Base-by-base conservation (phyloP, 2,113 vertebrate genomes). In the Eublepharis macularius region DNA sequence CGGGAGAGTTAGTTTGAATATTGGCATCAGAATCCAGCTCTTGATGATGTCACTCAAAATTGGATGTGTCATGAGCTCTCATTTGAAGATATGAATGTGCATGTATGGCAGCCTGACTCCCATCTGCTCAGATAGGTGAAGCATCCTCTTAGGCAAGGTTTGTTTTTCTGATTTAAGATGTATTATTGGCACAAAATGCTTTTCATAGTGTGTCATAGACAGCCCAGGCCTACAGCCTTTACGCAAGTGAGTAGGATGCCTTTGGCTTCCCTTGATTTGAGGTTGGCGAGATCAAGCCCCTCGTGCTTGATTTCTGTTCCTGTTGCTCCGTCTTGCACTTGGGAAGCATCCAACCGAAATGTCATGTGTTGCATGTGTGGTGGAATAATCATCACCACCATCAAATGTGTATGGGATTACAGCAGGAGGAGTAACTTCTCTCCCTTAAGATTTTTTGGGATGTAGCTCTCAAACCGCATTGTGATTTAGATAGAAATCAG, bases 81-180 rank as follows among this genome's bases (percentile, higher is more conserved):
- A 79, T 92, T 90, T 79, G 4, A 0, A 14, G 76, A 16, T 1
- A 16, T 43, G 81, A 73, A 17, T 70, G 51, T 14, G 16, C 69
- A 32, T 68, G 86, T 57, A 26, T 1, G 0, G 84, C 49, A 4
- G n/a, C 63, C 84, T 39, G 41, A 6, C 65, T 69, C 86, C 76
- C 76, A 12, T 68, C 77, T 1, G 0, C 83, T 81, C 68, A 84
- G 63, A 49, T 77, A 41, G 47, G 88, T 29, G 80, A 1, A 69
- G 8, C 0, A 4, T 79, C 69, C 12, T 86, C n/a, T 65, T 1
- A 65, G 73, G 80, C 0, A 8, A 79, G 86, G 54, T 65, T 93
- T 92, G 92, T 85, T 84, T 43, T 32, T 54, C 75, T 14, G 86
- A 91, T 91, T 87, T 93, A 90, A 93, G 85, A 86, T 80, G 1